Conservation (phyloP, 2,797 vertebrate species). For the Gadopsis marmoratus region DNA sequence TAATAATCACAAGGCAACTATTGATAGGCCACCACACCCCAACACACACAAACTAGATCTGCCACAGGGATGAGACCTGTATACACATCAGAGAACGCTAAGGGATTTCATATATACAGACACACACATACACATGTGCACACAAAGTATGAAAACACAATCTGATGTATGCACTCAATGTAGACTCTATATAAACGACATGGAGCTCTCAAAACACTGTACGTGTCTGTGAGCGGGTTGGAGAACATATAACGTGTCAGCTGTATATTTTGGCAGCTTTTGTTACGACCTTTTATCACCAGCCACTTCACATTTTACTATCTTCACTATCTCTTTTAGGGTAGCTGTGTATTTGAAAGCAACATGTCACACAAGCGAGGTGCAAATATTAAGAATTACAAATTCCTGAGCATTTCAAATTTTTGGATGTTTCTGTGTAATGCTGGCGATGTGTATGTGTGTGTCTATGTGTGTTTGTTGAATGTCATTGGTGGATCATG, state of each 20-base stretch:
- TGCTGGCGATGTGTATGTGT: slow-evolving; percentile 11
- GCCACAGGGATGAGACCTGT: background rate
- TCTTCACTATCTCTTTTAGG: background rate
- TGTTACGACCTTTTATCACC: background rate
- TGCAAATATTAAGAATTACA: background rate
- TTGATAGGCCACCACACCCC: slow-evolving; percentile 75
- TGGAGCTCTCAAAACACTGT: background rate
- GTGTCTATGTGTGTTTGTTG: background rate
- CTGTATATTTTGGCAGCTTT: background rate
- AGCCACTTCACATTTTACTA: background rate
- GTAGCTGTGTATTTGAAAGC: background rate
- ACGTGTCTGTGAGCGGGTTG: background rate
- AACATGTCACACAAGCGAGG: background rate
- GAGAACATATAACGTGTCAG: background rate
- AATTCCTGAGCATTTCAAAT: background rate
- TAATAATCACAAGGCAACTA: slow-evolving; percentile 87
- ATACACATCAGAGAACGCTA: background rate
- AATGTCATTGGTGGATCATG: background rate
- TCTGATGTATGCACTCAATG: background rate
- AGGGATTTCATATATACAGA: background rate
- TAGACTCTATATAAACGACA: background rate
- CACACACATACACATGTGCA: slow-evolving; percentile 2
- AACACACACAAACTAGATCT: slow-evolving; percentile 28
- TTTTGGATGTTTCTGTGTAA: background rate
- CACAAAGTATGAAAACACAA: background rate